phyloP scores from a whole-genome alignment of 2,888 invertebrate species.

The Neelides folsomi region DNA sequence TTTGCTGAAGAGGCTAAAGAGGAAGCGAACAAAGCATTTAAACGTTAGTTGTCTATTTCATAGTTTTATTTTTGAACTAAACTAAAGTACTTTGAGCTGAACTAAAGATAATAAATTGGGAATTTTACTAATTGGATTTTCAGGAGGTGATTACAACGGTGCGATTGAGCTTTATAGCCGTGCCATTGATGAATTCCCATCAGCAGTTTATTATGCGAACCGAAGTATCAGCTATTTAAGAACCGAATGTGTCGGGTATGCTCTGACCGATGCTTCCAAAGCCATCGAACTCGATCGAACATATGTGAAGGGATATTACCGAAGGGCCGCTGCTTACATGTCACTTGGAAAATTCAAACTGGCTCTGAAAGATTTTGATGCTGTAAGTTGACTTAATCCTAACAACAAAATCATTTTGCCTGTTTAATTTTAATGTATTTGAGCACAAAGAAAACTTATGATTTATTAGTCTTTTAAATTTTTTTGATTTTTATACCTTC shows the following conservation, averaged over 20 bases:
- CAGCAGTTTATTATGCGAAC: constrained; percentile 84
- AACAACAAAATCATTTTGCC: background rate
- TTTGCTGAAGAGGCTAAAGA: constrained; percentile 25
- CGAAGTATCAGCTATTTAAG: constrained; percentile 83
- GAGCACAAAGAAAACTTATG: background rate
- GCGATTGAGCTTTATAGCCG: constrained; percentile 72
- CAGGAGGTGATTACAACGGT: constrained; percentile 77
- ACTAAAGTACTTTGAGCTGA: background rate
- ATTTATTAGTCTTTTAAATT: background rate
- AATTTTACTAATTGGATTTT: constrained; percentile 36
- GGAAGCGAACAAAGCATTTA: constrained; percentile 27
- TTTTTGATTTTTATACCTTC: constrained; percentile 31
- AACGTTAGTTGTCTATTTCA: constrained; percentile 16
- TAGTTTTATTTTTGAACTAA: background rate
- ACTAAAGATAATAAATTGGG: background rate
- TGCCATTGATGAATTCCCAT: constrained; percentile 76
- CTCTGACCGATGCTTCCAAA: constrained; percentile 77
- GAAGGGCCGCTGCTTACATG: constrained; percentile 93
- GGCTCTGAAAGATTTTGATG: constrained; percentile 92
- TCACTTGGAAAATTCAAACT: constrained; percentile 92
- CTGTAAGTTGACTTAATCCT: constrained; percentile 49
- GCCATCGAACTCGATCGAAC: constrained; percentile 76
- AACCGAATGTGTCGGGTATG: constrained; percentile 89
- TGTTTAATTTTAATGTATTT: background rate
- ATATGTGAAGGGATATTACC: constrained; percentile 93